Base-by-base conservation (phyloP, 2,113 vertebrate species). In the Murina feae region DNA sequence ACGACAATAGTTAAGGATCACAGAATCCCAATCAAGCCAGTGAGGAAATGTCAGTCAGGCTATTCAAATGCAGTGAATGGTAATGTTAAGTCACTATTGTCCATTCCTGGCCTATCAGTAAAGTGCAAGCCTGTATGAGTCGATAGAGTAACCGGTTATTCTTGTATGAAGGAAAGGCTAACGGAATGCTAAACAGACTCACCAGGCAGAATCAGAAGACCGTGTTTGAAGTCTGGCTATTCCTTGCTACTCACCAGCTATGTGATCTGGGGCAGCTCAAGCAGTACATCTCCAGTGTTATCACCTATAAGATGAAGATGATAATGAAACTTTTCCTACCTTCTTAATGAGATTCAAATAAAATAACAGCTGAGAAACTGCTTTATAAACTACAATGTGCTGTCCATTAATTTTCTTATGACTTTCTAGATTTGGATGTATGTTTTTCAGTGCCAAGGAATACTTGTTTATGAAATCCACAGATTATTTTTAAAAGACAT, bases 271-370 rank as follows among this genome's bases (percentile, higher is more conserved):
- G 16, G 5, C 11, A 79, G 14, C 3, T 13, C 6, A 14, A 5
- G 25, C 2, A 74, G 51, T 68, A 1, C 16, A 55, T 35, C 68
- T 87, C 51, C 85, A 23, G 25, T 6, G 9, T 83, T 58, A 28
- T 39, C 35, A 42, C 9, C 30, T 91, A 17, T 63, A 80, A 84
- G 86, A 79, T 37, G 4, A 44, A 86, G 25, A 68, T 79, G 39
- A 81, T 65, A n/a, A 86, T 66, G 66, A 84, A 88, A 9, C 12
- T 2, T 47, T 35, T 30, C 18, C 13, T 83, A 25, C 47, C 32
- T 89, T 37, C 20, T 87, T 76, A 47, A 47, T 75, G 42, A 79
- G 28, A 75, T 55, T 53, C 16, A 97, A 94, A 81, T 55, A 86
- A 37, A 92, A 55, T 8, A 81, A 92, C 1, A 25, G 17, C 20